Conservation (phyloP, 2,888 invertebrate species). For the Argyra leucocephala region DNA sequence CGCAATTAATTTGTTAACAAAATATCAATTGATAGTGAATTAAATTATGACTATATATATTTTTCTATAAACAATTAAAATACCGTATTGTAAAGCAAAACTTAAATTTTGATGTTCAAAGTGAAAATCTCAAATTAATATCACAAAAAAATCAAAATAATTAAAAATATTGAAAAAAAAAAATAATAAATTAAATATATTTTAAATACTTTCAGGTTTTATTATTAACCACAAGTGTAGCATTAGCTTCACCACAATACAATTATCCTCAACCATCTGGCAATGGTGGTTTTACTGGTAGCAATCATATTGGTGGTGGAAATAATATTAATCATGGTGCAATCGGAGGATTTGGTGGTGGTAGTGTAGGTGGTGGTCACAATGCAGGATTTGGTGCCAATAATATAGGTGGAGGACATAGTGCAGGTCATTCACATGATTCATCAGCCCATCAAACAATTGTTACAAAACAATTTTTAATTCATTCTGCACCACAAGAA, state of each 20-base stretch:
- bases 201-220: background rate
- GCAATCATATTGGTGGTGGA: background rate
- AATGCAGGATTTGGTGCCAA: constrained; percentile 28
- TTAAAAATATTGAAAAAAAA: too few species aligned
- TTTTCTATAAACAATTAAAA: too few species aligned
- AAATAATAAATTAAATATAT: too few species aligned
- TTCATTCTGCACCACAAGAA: constrained; percentile 37
- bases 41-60: too few species aligned
- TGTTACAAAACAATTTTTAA: constrained; percentile 37
- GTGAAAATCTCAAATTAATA: too few species aligned
- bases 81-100: too few species aligned
- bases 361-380: constrained; percentile 19
- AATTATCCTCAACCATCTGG: background rate
- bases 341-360: constrained; percentile 18
- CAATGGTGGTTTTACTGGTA: constrained; percentile 9
- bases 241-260: constrained; percentile 10
- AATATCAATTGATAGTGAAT: too few species aligned
- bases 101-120: too few species aligned
- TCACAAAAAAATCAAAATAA: too few species aligned
- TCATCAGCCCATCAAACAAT: constrained; percentile 30
- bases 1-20: too few species aligned
- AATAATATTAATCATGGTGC: constrained; percentile 15
- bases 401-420: background rate
- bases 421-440: background rate
- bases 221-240: background rate